Conservation (phyloP, 2,888 invertebrate species). For the Drosophila longiperda region DNA sequence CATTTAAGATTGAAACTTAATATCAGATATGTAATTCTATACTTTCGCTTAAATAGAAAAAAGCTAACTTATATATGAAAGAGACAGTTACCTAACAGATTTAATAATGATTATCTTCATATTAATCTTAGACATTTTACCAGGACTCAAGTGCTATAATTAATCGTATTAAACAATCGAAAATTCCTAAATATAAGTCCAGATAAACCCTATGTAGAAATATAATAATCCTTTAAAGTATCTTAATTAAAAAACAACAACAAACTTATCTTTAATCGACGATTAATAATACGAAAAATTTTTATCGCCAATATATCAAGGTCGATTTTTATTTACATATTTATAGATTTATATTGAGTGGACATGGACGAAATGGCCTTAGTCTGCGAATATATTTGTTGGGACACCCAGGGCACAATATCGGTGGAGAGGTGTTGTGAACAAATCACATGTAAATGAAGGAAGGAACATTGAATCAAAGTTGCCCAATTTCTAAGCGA, state of each 20-base stretch:
- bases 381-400: neutral
- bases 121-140: neutral
- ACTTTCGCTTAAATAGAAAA: too few relatives aligned
- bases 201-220: too few relatives aligned
- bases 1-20: neutral
- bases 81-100: neutral
- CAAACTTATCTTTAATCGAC: neutral
- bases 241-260: too few relatives aligned
- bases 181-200: neutral
- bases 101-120: neutral
- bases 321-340: neutral
- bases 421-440: neutral
- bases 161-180: too few relatives aligned
- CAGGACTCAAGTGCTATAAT: too few relatives aligned
- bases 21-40: too few relatives aligned
- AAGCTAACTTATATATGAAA: too few relatives aligned
- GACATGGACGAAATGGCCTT: neutral
- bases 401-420: neutral
- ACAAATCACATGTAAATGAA: conserved; percentile 10
- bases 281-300: neutral
- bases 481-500: conserved; percentile 36
- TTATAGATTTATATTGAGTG: neutral
- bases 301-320: neutral
- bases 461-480: conserved; percentile 48
- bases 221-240: too few relatives aligned